Evolutionary conservation across 1,140 invertebrate species (phyloP).

Genomic region (Glossosoma conforme): DNA sequence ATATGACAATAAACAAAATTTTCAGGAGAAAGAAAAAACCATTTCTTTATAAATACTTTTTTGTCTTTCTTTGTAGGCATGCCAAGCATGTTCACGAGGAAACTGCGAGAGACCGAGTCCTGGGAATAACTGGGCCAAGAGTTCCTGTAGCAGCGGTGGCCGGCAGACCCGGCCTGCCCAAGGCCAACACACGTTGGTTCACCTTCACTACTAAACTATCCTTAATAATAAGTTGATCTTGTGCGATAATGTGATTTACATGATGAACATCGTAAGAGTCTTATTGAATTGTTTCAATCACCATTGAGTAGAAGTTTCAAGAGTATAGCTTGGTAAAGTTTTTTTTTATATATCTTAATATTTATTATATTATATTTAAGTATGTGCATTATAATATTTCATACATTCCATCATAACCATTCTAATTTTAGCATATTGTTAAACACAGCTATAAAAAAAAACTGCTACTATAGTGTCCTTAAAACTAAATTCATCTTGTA

Average conservation of each 20-base stretch:
- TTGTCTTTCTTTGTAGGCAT: constrained; percentile 51
- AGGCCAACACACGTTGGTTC: constrained; percentile 21
- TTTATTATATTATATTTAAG: neutral
- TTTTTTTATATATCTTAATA: neutral
- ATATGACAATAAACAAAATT: too few species aligned
- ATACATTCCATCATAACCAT: too few species aligned
- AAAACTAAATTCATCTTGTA: neutral
- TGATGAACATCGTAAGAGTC: too few species aligned
- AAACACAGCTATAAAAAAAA: too few species aligned
- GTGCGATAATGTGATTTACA: too few species aligned
- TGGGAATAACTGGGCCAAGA: constrained; percentile 39
- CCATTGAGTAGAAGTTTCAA: too few species aligned
- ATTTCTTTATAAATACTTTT: neutral
- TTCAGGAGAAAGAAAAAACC: too few species aligned
- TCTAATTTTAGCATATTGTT: too few species aligned
- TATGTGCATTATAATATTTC: neutral
- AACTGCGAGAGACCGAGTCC: constrained; percentile 51
- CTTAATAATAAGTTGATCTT: too few species aligned
- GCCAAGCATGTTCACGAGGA: constrained; percentile 69
- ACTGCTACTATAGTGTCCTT: too few species aligned
- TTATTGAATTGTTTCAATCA: too few species aligned
- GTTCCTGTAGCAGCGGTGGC: constrained; percentile 43
- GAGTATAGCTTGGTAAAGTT: neutral
- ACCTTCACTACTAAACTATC: too few species aligned
- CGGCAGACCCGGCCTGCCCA: constrained; percentile 27